phyloP scores from a whole-genome alignment of 2,888 invertebrate genomes.

The Limnephilus lunatus region DNA sequence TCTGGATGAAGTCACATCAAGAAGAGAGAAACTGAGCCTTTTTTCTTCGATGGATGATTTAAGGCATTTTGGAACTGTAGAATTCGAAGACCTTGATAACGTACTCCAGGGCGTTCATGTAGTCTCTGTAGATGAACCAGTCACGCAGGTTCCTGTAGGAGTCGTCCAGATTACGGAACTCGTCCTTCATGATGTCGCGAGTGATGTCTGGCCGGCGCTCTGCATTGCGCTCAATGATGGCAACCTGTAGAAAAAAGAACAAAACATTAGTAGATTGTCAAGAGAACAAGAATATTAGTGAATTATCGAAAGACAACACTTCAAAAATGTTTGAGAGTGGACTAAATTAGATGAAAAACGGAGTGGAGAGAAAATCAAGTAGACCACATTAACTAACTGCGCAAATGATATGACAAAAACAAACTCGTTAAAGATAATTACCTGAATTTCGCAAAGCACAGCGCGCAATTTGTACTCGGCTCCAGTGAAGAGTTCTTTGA shows the following conservation, averaged over 20 bases:
- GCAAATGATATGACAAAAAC: neutral
- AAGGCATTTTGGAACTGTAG: conserved; percentile 68
- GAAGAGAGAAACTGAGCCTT: neutral
- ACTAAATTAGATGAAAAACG: neutral
- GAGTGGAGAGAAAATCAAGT: neutral
- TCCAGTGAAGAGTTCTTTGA: conserved; percentile 69
- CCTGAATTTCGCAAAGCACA: conserved; percentile 67
- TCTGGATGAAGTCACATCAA: conserved; percentile 7
- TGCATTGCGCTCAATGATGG: conserved; percentile 68
- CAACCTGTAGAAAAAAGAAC: conserved; percentile 54
- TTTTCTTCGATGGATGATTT: conserved; percentile 69
- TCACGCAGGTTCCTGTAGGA: conserved; percentile 77
- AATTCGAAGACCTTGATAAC: conserved; percentile 75
- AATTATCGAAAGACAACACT: neutral
- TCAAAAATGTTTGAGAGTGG: neutral
- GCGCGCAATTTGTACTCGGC: conserved; percentile 71
- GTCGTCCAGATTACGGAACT: conserved; percentile 70
- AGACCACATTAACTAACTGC: neutral
- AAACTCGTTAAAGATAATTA: conserved; percentile 46
- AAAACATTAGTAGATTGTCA: neutral
- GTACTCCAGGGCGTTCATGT: conserved; percentile 80
- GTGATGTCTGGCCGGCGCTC: conserved; percentile 70
- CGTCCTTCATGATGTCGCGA: conserved; percentile 72
- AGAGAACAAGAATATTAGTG: neutral
- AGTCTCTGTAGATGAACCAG: conserved; percentile 81